phyloP scores from a whole-genome alignment of 2,113 vertebrate genomes.

The Carlito syrichta region DNA sequence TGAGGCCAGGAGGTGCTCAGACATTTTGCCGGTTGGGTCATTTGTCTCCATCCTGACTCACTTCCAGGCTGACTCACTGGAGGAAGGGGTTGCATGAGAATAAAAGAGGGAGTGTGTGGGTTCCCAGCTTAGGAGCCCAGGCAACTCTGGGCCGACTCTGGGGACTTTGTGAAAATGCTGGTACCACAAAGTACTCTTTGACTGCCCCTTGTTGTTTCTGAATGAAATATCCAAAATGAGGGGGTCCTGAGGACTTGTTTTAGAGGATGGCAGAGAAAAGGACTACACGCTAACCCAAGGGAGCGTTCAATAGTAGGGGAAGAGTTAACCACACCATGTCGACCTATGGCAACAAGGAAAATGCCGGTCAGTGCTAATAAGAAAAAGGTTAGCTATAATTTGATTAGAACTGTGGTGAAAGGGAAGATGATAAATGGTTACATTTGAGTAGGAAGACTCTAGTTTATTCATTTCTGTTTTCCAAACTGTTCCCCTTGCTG shows the following conservation, averaged over 20 bases:
- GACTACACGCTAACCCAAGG: too few relatives aligned
- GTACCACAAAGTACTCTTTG: neutral
- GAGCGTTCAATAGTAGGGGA: neutral
- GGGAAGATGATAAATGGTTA: neutral
- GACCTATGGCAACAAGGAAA: neutral
- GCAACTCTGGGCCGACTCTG: neutral
- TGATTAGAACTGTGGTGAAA: neutral
- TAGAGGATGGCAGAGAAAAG: neutral
- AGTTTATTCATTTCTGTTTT: neutral
- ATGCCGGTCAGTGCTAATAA: neutral
- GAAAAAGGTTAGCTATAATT: neutral
- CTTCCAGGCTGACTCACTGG: neutral
- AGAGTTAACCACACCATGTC: rapidly evolving
- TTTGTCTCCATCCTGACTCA: neutral
- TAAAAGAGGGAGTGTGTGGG: too few relatives aligned
- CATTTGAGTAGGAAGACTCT: neutral
- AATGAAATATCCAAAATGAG: neutral
- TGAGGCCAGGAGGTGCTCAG: neutral
- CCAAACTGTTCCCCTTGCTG: neutral
- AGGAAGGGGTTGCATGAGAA: neutral
- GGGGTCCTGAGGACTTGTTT: neutral
- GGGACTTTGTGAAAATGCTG: neutral
- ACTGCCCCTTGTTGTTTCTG: neutral
- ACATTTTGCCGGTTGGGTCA: rapidly evolving
- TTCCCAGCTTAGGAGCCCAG: neutral